Evolutionary conservation across 2,113 vertebrate genomes (phyloP), one percentile per base, ranked within the genome.

Genomic region (Leuciscus idus): DNA sequence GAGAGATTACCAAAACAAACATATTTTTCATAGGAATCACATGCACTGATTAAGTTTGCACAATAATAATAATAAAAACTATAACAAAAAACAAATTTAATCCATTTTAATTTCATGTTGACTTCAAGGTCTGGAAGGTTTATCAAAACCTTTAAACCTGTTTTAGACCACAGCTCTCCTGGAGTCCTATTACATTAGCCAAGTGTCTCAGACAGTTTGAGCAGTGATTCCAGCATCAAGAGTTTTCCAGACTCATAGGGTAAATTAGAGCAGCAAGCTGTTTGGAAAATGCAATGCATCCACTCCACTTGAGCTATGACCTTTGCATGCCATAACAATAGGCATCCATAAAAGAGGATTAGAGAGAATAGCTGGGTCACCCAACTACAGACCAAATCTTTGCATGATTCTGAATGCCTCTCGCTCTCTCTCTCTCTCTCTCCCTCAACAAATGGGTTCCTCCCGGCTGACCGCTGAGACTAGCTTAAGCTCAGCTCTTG

Each of bases 251-350:
- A 62, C 78, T 43, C 78, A 15, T 43, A 57, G 26, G 43, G 46
- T 79, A 57, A 80, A 73, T 72, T 43, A 57, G 76, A 23, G 57
- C 73, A 30, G 28, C 6, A 83, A 36, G 57, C 81, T 84, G 50
- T 82, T 19, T 64, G 73, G 75, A 75, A 86, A 81, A 84, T 57
- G 61, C 78, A 81, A 61, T 59, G 78, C 64, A 74, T 50, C 66
- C 80, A 66, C 61, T 88, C 48, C 52, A 84, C 81, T 87, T 84
- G 89, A 81, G 57, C 80, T 68, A 64, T 84, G 87, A 87, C 82
- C 64, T 87, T 50, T 68, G 48, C 50, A 85, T 39, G 48, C 61
- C 19, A 33, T 72, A 61, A 86, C 84, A 75, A 81, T 62, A 78
- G 82, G 57, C 61, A 11, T 83, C 87, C 57, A 79, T 86, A 82